A percentile compares a stretch with the other conserved stretches of the same genome.
Conservation (phyloP, 2,888 invertebrate genomes). For the Scaptomyza caliginosa region DNA sequence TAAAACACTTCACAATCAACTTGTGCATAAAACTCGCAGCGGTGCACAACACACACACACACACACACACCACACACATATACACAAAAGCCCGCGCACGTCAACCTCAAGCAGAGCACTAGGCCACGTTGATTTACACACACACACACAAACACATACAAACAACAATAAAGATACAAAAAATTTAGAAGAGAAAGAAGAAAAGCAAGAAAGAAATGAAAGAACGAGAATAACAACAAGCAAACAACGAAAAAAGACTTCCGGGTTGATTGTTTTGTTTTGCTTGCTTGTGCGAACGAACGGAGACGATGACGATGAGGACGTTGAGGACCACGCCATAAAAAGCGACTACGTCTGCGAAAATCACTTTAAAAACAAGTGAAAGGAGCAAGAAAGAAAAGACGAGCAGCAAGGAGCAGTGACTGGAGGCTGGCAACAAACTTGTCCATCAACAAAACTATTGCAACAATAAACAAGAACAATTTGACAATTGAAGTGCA, state of each 20-base stretch:
- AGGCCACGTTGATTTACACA: conserved; percentile 74
- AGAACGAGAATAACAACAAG: conserved; percentile 46
- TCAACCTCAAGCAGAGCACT: conserved; percentile 75
- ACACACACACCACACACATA: background rate
- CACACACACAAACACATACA: conserved; percentile 30
- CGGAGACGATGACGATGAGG: conserved; percentile 36
- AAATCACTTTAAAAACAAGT: conserved; percentile 77
- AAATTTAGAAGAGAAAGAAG: conserved; percentile 22
- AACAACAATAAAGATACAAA: conserved; percentile 37
- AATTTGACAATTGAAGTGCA: conserved; percentile 78
- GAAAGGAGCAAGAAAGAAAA: conserved; percentile 55
- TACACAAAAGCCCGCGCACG: conserved; percentile 67
- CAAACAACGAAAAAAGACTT: conserved; percentile 70
- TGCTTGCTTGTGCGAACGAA: conserved; percentile 65
- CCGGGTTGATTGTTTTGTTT: conserved; percentile 76
- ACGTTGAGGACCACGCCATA: conserved; percentile 53
- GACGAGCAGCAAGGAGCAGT: conserved; percentile 1
- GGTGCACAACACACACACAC: conserved; percentile 26
- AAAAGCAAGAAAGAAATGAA: conserved; percentile 30
- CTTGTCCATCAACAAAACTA: conserved; percentile 77
- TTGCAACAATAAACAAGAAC: conserved; percentile 78
- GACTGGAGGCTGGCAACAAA: conserved; percentile 42
- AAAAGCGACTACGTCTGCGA: conserved; percentile 73
- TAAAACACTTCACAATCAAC: conserved; percentile 70
- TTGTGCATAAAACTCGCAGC: conserved; percentile 69